Percentiles rank a stretch among this genome's conserved stretches.
These are phyloP conservation scores for Eustalomyia histrio DNA, from an alignment of 2,888 invertebrate genomes.

Conservation along the genomic window DNA sequence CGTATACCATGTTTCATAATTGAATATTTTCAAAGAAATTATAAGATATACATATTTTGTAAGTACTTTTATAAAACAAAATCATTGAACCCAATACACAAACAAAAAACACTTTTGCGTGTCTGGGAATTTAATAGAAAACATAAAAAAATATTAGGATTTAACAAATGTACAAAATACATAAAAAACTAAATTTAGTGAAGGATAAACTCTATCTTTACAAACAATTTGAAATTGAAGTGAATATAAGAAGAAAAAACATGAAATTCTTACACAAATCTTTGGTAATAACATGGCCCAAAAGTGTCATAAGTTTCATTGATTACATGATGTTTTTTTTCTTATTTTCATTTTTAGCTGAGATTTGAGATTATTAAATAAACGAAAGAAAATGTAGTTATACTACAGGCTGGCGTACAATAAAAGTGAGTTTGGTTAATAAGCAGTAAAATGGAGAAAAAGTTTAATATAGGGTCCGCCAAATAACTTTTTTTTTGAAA, in stretches of 20 bases:
- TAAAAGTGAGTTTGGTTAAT: constrained; percentile 7
- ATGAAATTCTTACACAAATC: constrained; percentile 20
- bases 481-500: too few relatives aligned
- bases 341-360: not conserved
- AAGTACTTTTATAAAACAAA: not conserved
- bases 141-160: constrained; percentile 3
- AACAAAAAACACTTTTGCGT: not conserved
- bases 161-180: constrained; percentile 8
- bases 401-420: not conserved
- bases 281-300: constrained; percentile 26
- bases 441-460: too few relatives aligned
- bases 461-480: too few relatives aligned
- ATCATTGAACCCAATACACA: constrained; percentile 12
- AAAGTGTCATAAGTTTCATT: constrained; percentile 38
- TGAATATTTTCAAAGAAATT: constrained; percentile 8
- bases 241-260: not conserved
- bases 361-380: constrained; percentile 7
- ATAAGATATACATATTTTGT: not conserved
- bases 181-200: not conserved
- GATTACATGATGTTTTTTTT: not conserved
- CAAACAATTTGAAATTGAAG: not conserved
- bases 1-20: constrained; percentile 11
- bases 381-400: constrained; percentile 11
- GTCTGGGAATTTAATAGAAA: constrained; percentile 18
- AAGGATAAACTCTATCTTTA: not conserved